Percentiles rank a stretch among this genome's conserved stretches.
Evolutionary conservation across 2,113 vertebrate species (phyloP).

Genomic region (Clinocottus analis): DNA sequence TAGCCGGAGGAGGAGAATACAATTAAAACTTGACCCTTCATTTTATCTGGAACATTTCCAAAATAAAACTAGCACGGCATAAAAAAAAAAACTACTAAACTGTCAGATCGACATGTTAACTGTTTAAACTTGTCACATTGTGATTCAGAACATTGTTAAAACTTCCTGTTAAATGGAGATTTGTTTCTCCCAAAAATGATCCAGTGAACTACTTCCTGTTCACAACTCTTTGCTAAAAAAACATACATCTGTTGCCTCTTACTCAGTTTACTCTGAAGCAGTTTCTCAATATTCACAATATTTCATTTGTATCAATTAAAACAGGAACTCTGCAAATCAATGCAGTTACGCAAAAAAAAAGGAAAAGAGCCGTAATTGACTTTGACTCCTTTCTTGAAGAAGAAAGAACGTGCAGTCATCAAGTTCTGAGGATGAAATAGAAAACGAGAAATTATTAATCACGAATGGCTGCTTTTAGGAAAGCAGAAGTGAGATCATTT

Average conservation of each 20-base stretch:
- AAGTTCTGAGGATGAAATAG: background rate
- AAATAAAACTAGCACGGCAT: too few relatives aligned
- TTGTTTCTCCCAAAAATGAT: too few relatives aligned
- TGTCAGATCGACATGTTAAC: too few relatives aligned
- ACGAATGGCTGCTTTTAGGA: conserved; percentile 12
- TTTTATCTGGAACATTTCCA: background rate
- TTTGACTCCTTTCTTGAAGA: background rate
- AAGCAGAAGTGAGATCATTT: conserved; percentile 1
- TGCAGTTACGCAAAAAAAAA: background rate
- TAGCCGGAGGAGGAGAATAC: background rate
- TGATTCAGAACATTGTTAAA: too few relatives aligned
- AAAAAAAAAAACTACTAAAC: too few relatives aligned
- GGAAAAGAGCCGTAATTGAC: conserved; percentile 1
- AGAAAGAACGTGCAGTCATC: background rate
- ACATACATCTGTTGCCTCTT: background rate
- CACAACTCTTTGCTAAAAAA: too few relatives aligned
- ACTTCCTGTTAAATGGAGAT: too few relatives aligned
- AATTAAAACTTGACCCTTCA: background rate
- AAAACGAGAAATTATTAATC: background rate
- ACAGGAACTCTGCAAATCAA: background rate
- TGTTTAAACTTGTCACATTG: too few relatives aligned
- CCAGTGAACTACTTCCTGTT: too few relatives aligned
- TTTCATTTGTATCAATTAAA: background rate
- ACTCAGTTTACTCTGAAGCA: too few relatives aligned
- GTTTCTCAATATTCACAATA: background rate